Percentiles rank a stretch among this genome's conserved stretches.
These are phyloP conservation scores for Beris chalybata DNA, from an alignment of 2,888 invertebrate genomes.

Conservation along the genomic window DNA sequence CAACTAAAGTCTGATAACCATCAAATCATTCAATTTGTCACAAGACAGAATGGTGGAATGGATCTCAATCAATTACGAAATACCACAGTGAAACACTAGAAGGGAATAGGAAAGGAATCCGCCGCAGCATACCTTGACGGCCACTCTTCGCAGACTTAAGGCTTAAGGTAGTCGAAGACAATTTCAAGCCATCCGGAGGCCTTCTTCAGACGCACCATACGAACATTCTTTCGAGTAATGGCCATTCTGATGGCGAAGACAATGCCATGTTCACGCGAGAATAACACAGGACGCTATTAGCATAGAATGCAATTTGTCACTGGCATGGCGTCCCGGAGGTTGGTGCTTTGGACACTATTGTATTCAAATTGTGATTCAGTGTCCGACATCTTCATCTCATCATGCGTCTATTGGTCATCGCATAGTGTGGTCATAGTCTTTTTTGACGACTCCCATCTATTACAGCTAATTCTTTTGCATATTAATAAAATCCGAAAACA, in stretches of 20 bases:
- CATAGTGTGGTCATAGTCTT: too few relatives aligned
- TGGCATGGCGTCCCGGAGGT: too few relatives aligned
- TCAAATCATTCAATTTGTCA: slow-evolving; percentile 44
- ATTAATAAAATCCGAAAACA: not conserved
- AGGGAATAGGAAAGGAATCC: slow-evolving; percentile 6
- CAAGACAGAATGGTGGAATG: slow-evolving; percentile 41
- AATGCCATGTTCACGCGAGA: too few relatives aligned
- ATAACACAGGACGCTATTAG: too few relatives aligned
- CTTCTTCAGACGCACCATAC: slow-evolving; percentile 1
- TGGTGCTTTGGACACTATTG: too few relatives aligned
- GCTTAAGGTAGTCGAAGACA: not conserved
- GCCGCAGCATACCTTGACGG: not conserved
- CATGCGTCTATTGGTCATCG: not conserved
- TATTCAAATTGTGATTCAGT: too few relatives aligned
- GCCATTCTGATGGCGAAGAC: not conserved
- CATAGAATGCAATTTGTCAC: too few relatives aligned
- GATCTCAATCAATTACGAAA: slow-evolving; percentile 37
- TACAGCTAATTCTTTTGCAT: slow-evolving; percentile 22
- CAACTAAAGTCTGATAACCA: slow-evolving; percentile 37
- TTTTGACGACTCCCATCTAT: slow-evolving; percentile 4
- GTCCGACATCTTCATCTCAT: slow-evolving; percentile 21
- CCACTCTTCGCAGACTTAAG: not conserved
- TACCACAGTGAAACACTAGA: too few relatives aligned
- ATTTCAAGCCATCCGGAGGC: slow-evolving; percentile 1
- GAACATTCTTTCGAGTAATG: not conserved